Evolutionary conservation across 1,140 invertebrate genomes (phyloP), one percentile per base, ranked within the genome.

Genomic region (Melipona quadrifasciata): DNA sequence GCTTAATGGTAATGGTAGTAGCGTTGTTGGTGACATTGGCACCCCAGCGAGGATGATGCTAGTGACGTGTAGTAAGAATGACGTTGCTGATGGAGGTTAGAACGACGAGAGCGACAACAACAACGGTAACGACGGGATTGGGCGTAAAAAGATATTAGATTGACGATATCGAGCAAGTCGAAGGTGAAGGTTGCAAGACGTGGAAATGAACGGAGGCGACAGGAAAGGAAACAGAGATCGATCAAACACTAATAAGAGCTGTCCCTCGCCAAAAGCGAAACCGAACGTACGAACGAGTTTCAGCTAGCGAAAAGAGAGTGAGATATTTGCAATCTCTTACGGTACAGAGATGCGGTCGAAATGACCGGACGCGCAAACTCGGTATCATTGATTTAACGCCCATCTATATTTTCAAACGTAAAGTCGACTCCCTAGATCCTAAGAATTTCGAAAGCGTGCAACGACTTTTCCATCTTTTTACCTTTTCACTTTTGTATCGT

Each of bases 381-480:
- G 86, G 90, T 90, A 94, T 94, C 93, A 94, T 94, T 94, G 94
- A 94, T 94, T 94, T 94, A 94, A 93, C 91, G 82, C 86, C 86
- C 81, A 85, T 91, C 86, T 91, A 86, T 86, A 88, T 88, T 58
- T 70, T 61, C 88, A 88, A 84, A 84, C 85, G 79, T 79, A 90
- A 90, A 88, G 82, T 75, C 73, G 82, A 78, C 17, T 70, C 61
- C 24, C n/a, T 78, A 70, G 57, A 19, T 71, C 19, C 27, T 17
- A 68, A 31, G 14, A 34, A 47, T 70, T 55, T n/a, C 10, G 55
- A n/a, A 34, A 58, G 17, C 39, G n/a, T 70, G 16, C 1, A 1
- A 47, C 10, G 21, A 19, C 53, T 78, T 17, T 58, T 24, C 12
- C 31, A 16, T 1, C 14, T 16, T 75, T 80, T 12, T 70, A 12